Evolutionary conservation across 2,888 invertebrate species (phyloP).

Genomic region (Tipula vernalis): DNA sequence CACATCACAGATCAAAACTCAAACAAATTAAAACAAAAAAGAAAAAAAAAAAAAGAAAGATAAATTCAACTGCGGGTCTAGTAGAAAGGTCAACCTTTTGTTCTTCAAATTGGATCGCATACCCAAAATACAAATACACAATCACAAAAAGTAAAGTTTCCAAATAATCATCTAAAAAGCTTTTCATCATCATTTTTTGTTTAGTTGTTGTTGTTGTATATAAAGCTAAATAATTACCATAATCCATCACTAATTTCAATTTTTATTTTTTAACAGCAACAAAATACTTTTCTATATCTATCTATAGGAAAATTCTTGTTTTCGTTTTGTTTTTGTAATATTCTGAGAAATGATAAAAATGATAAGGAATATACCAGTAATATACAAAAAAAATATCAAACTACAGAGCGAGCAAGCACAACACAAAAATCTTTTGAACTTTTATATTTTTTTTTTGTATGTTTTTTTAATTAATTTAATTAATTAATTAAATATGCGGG

Average conservation of each 20-base stretch:
- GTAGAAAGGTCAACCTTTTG: neutral
- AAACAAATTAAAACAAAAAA: neutral
- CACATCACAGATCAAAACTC: neutral
- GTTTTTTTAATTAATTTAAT: neutral
- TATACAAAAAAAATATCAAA: neutral
- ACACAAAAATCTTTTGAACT: neutral
- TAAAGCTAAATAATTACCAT: neutral
- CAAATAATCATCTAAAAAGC: neutral
- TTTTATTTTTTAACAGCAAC: neutral
- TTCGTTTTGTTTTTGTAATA: neutral
- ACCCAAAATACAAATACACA: too few species aligned
- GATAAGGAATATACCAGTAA: neutral
- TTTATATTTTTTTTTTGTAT: neutral
- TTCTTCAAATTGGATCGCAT: neutral
- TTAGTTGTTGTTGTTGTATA: neutral
- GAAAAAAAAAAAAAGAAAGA: neutral
- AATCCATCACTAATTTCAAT: neutral
- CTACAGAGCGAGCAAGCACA: neutral
- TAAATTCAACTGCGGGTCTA: neutral
- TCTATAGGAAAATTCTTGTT: neutral
- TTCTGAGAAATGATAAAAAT: neutral
- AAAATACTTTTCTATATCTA: neutral
- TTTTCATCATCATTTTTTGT: neutral
- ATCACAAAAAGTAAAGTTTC: neutral
- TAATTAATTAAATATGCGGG: slow-evolving; percentile 4